Base-by-base conservation (phyloP, 1,140 invertebrate genomes). In the Oedothorax gibbosus region DNA sequence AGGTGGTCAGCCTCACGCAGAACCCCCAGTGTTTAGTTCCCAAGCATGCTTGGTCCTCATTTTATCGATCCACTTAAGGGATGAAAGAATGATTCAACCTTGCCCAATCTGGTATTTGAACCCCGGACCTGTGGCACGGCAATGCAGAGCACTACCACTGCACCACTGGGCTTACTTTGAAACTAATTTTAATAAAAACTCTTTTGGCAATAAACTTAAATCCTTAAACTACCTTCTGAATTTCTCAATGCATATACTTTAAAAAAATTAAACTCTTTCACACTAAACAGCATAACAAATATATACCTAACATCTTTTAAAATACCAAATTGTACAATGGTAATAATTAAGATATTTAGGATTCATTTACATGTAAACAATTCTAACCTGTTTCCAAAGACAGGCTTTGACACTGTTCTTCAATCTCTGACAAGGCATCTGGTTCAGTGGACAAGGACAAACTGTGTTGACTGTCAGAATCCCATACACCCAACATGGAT, bases 371-470 rank as follows among this genome's bases (percentile, higher is more conserved):
- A 12, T 3, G 11, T 18, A 15, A 68, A 15, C 49, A 11, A 35
- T n/a, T 35, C 65, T 51, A 75, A 84, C 81, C 76, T 56, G 81
- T 20, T 9, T 84, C 81, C 14, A 84, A 50, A 50, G 81, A 84
- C 12, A 84, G 49, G 62, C 71, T 72, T 54, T 77, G 57, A 71
- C 75, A 85, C 14, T 69, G 15, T 20, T 85, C 10, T 15, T 85
- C 75, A 3, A 78, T 12, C 35, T 85, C 83, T 54, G 51, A 66
- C 12, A 72, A 21, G 54, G 68, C 21, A 68, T 84, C 81, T 14
- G 75, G 35, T 50, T 85, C 83, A 62, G 83, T 71, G 9, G 64
- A 14, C 21, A 77, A 53, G 35, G 53, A 69, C 53, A 73, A 69
- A 9, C 69, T 83, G 11, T 64, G 54, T 18, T 83, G 69, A 20